Evolutionary conservation across 92 coral and sea anemone species (phyloP), one percentile per base, ranked within the genome.

Genomic region (Bergia sp.): DNA sequence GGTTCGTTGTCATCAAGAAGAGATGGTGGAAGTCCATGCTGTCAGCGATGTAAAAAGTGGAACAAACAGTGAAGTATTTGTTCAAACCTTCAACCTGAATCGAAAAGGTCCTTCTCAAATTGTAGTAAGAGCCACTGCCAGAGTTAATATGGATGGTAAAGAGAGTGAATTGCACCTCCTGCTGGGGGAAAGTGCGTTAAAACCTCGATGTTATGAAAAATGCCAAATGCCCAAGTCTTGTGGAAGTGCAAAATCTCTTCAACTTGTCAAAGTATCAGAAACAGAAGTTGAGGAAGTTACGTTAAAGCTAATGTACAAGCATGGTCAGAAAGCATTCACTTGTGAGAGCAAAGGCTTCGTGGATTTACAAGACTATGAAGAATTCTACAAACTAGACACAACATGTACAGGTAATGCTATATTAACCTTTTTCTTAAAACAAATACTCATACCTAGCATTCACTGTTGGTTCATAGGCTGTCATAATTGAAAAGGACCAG

Each of bases 231-330:
- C 47, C 53, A 57, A 55, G 16, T 64, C 45, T 20, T 21, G 75
- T 81, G 37, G 43, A 37, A 37, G 29, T 6, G 86, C 7, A 39
- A 41, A 39, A 15, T 3, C 15, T 37, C 50, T 37, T 57, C 58
- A 57, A 15, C 7, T 37, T 53, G 40, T 29, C 15, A 5, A 53
- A 47, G 36, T 80, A 80, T n/a, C 41, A 8, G 37, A 41, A 15
- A 20, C 23, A 81, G 49, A 81, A 4, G 42, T 81, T 18, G 74
- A 64, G 50, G 74, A 58, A 58, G 42, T 81, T 81, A 20, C 39
- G 41, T 39, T 81, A 16, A 64, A 81, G 23, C 86, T 81, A 7
- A 39, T 57, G 85, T 81, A 81, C 85, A 39, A 38, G 13, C 74
- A 42, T 20, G 16, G 71, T 23, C 69, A 55, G 44, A 55, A 15